Conservation (phyloP, 2,888 invertebrate species). For the Nomada lathburiana region DNA sequence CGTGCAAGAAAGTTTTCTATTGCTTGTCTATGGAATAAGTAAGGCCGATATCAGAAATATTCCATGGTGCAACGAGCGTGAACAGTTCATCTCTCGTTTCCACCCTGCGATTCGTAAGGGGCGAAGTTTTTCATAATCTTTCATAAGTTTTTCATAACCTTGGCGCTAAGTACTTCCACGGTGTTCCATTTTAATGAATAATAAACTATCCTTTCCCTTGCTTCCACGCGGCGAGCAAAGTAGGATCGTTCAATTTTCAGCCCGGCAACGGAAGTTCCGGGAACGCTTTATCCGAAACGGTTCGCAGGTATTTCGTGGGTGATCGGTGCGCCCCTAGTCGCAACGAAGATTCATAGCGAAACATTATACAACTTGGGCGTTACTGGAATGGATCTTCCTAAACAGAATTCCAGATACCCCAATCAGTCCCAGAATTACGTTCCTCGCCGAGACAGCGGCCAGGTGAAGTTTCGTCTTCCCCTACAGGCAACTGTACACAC, state of each 20-base stretch:
- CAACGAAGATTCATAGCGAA: constrained; percentile 46
- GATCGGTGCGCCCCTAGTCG: neutral
- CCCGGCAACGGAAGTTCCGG: neutral
- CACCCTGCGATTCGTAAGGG: constrained; percentile 9
- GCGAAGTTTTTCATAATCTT: constrained; percentile 35
- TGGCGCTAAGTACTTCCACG: constrained; percentile 39
- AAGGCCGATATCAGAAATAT: constrained; percentile 49
- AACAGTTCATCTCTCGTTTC: constrained; percentile 35
- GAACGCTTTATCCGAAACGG: neutral
- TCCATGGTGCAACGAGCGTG: constrained; percentile 27
- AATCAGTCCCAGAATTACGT: constrained; percentile 47
- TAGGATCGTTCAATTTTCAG: constrained; percentile 32
- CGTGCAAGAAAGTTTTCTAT: constrained; percentile 52
- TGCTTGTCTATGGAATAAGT: constrained; percentile 51
- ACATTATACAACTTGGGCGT: constrained; percentile 18
- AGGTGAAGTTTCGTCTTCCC: constrained; percentile 47
- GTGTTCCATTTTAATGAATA: constrained; percentile 45
- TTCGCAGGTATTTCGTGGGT: neutral
- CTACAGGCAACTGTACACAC: constrained; percentile 8
- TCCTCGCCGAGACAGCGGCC: constrained; percentile 29
- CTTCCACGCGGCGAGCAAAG: neutral
- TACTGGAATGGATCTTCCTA: constrained; percentile 33
- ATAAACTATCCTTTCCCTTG: constrained; percentile 34
- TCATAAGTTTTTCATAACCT: constrained; percentile 32
- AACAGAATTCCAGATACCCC: constrained; percentile 41